Percentiles rank a stretch among this genome's conserved stretches.
Evolutionary conservation across 2,113 vertebrate genomes (phyloP).

Genomic region (Lepisosteus oculatus): DNA sequence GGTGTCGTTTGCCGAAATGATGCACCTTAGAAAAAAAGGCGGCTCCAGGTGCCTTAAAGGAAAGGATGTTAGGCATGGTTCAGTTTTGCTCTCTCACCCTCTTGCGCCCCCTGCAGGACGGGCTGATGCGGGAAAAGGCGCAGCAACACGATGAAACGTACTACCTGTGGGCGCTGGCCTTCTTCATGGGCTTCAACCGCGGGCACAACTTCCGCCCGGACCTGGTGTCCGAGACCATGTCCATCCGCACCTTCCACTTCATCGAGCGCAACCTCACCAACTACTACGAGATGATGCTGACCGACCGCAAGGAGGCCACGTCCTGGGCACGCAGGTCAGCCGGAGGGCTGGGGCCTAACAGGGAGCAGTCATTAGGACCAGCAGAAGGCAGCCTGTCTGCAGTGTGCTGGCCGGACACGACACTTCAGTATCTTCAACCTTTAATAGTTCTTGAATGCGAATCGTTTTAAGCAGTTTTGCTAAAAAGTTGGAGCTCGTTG

Average conservation of each 20-base stretch:
- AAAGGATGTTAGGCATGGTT: too few species aligned
- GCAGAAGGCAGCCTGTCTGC: too few species aligned
- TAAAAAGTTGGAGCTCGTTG: neutral
- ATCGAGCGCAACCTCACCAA: constrained; percentile 90
- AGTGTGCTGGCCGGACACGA: too few species aligned
- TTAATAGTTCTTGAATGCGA: neutral
- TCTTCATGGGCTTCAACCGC: constrained; percentile 97
- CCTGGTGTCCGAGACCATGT: constrained; percentile 90
- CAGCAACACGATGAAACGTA: constrained; percentile 93
- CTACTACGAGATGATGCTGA: constrained; percentile 95
- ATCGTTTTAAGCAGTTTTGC: neutral
- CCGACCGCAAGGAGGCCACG: constrained; percentile 80
- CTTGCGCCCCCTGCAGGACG: constrained; percentile 65
- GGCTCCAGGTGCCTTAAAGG: too few species aligned
- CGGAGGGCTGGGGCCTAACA: too few species aligned
- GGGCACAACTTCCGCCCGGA: constrained; percentile 76
- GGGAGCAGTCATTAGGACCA: neutral
- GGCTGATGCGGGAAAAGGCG: constrained; percentile 79
- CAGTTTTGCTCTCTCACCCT: too few species aligned
- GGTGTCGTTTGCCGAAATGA: too few species aligned
- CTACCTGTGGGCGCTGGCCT: constrained; percentile 89
- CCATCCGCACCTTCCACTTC: constrained; percentile 85
- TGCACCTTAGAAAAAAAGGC: too few species aligned
- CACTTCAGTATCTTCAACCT: too few species aligned
- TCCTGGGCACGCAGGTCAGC: constrained; percentile 88